These are phyloP conservation scores for Aptenodytes forsteri DNA, from an alignment of 2,113 vertebrate species.

Conservation along the genomic window DNA sequence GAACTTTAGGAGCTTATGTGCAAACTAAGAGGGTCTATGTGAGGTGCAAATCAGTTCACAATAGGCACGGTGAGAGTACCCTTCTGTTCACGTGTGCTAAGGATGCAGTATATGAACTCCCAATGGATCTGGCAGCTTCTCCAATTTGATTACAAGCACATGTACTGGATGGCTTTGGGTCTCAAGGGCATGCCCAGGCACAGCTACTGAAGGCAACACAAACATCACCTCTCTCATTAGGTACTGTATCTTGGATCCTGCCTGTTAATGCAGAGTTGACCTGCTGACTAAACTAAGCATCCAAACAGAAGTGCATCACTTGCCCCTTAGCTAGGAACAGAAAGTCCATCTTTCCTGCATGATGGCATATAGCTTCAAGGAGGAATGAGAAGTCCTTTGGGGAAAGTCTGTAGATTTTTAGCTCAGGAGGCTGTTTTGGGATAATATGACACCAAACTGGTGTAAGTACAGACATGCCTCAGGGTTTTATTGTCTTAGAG, in stretches of 20 bases:
- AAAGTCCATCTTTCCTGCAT: fast-evolving
- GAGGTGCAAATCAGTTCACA: not conserved
- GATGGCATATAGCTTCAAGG: not conserved
- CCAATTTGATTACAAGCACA: not conserved
- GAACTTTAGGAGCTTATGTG: not conserved
- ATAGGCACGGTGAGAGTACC: not conserved
- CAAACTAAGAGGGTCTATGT: not conserved
- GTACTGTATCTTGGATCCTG: not conserved
- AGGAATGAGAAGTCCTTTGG: not conserved
- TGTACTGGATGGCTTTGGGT: not conserved
- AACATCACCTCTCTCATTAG: not conserved
- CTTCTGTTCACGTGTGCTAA: not conserved
- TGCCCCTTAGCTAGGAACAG: not conserved
- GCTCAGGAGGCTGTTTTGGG: not conserved
- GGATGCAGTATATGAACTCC: not conserved
- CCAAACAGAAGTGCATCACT: not conserved
- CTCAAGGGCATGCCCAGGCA: not conserved
- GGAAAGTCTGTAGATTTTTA: not conserved
- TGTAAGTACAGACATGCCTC: not conserved
- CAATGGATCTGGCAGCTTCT: not conserved
- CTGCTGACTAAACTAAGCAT: not conserved
- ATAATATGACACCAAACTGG: not conserved
- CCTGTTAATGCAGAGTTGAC: not conserved
- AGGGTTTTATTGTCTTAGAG: not conserved
- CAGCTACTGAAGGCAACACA: not conserved